Conservation (phyloP, 2,888 invertebrate genomes). For the Leuctra nigra region DNA sequence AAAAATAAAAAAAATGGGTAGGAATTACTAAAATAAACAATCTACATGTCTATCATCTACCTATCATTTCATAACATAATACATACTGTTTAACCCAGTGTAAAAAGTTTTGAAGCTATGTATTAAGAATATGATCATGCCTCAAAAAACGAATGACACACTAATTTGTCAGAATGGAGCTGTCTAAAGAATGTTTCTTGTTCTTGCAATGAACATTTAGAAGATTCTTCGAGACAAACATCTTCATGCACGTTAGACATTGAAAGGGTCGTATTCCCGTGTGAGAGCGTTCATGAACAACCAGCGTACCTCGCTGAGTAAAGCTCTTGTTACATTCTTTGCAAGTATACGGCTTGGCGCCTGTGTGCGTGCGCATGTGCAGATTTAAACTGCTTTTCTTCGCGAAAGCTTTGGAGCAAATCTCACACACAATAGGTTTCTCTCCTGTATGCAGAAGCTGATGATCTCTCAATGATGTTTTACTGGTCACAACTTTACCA, state of each 20-base stretch:
- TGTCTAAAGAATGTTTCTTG: too few species aligned
- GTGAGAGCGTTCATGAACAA: slow-evolving; percentile 20
- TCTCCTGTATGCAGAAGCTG: slow-evolving; percentile 43
- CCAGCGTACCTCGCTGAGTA: slow-evolving; percentile 20
- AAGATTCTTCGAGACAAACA: slow-evolving; percentile 20
- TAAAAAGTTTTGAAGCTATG: too few species aligned
- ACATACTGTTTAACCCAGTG: too few species aligned
- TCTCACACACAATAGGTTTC: slow-evolving; percentile 11
- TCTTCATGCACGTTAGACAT: slow-evolving; percentile 17
- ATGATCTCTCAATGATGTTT: slow-evolving; percentile 54
- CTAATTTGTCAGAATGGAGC: too few species aligned
- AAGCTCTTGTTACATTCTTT: slow-evolving; percentile 28
- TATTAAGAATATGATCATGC: too few species aligned
- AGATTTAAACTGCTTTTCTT: slow-evolving; percentile 2
- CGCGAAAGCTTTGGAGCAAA: slow-evolving; percentile 8
- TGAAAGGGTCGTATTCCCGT: slow-evolving; percentile 19
- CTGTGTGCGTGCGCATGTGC: slow-evolving; percentile 12
- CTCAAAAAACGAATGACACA: too few species aligned
- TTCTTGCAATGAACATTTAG: slow-evolving; percentile 18
- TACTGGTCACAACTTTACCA: slow-evolving; percentile 52
- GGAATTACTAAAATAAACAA: too few species aligned
- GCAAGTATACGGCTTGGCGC: slow-evolving; percentile 25
- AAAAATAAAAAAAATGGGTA: too few species aligned
- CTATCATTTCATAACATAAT: too few species aligned
- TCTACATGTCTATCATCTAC: too few species aligned